Evolutionary conservation across 64 coral and sea anemone genomes (phyloP), one percentile per base, ranked within the genome.

Genomic region (Montipora cactus): DNA sequence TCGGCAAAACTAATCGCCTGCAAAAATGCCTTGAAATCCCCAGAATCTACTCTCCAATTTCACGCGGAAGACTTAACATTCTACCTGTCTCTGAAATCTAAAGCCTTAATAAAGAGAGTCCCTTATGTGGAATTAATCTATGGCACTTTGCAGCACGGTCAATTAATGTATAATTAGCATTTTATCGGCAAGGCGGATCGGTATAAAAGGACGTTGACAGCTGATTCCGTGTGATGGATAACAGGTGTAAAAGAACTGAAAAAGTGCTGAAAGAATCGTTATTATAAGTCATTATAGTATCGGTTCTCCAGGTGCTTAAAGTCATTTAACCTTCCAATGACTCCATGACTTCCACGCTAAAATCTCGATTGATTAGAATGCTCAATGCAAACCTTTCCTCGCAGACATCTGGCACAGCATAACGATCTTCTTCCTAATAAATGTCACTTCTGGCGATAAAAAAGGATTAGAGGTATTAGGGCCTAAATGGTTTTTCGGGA

Each of bases 151-250:
- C 45, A 86, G 47, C 45, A 23, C 6, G 47, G 67, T 91, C 89
- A 75, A 82, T 91, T 91, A 82, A 59, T 80, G 23, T 91, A 91
- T 82, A 83, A 91, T 83, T 91, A 91, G 49, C 78, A 82, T 91
- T 81, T 91, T 91, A 91, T 91, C 89, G 78, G 80, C 22, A 2
- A 91, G 89, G 89, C 89, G 89, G 89, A 91, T 91, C 89, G 37
- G 12, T 37, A 48, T 52, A 91, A 91, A 91, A 81, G 77, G 9
- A 91, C 51, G 49, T 21, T 81, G 64, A 89, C 77, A 73, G 47
- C 7, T 55, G 69, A 68, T 89, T 21, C 68, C 66, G 15, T 8
- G 4, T 91, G 68, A 72, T 53, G 49, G 25, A 91, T 73, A 68
- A 81, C 77, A 71, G 76, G 71, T 72, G 70, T 44, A 81, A 59